Base-by-base conservation (phyloP, 2,797 vertebrate genomes). In the Phoxinus dragarum region DNA sequence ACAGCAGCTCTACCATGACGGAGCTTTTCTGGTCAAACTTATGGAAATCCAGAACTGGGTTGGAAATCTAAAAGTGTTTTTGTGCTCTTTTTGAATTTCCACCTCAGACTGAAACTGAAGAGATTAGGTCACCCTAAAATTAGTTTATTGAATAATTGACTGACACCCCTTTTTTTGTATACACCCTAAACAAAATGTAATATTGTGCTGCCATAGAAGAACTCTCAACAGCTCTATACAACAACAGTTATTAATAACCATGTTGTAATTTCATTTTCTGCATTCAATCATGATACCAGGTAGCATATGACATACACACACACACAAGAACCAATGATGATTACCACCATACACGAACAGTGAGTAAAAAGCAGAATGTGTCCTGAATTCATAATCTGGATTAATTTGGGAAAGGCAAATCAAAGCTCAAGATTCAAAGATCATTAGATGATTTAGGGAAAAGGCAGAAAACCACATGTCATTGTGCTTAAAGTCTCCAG, bases 401-500 rank as follows among this genome's bases (percentile, higher is more conserved):
- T 87, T 34, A 17, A 12, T 34, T 9, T 19, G 17, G 40, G 6
- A 42, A 67, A 67, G 27, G 61, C 27, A 47, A 80, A 67, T 47
- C 61, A 67, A 79, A 79, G 59, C 38, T 64, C 23, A 66, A 27
- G 3, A 47, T 17, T 64, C 1, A 19, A 17, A 40, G 27, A 44
- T 66, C 27, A 66, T 34, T 66, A 47, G 77, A 44, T 80, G 4
- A 80, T 44, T 66, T 67, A 67, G 3, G 31, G 75, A 42, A 78
- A 61, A 78, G 23, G 5, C 5, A 74, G 73, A 19, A 42, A 61
- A 10, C 14, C 40, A 23, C 23, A 17, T 7, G 2, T 21, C 40
- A 8, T 47, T 47, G 17, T 47, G 19, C 16, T 5, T 34, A 21
- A 14, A 52, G 14, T 84, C 88, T 86, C 77, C 80, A 74, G n/a